phyloP scores from a whole-genome alignment of 2,113 vertebrate genomes.

The Chrysochloris asiatica region DNA sequence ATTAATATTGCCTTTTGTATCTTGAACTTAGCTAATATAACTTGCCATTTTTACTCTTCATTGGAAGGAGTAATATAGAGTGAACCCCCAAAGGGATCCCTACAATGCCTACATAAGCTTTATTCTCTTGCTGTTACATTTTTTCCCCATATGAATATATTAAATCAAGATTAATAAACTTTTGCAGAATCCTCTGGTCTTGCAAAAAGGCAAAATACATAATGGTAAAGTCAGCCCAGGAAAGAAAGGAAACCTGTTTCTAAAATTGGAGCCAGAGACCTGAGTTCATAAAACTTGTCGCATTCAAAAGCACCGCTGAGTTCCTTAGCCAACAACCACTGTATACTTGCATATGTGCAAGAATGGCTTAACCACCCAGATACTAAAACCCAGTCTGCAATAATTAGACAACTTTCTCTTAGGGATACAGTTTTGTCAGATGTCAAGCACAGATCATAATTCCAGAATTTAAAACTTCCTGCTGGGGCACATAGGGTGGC shows the following conservation, averaged over 20 bases:
- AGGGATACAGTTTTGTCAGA: not conserved
- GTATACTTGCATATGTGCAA: not conserved
- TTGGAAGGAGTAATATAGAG: slow-evolving; percentile 79
- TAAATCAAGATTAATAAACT: slow-evolving; percentile 79
- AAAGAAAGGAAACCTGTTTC: not conserved
- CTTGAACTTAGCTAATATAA: slow-evolving; percentile 79
- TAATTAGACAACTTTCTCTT: not conserved
- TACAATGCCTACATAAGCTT: slow-evolving; percentile 68
- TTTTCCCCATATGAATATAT: slow-evolving; percentile 71
- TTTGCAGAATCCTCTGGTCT: slow-evolving; percentile 58
- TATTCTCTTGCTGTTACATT: slow-evolving; percentile 65
- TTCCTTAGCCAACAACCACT: not conserved
- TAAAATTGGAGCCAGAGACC: slow-evolving; percentile 9
- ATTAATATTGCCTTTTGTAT: slow-evolving; percentile 81
- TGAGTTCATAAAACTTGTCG: not conserved
- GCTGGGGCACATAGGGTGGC: not conserved
- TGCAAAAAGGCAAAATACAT: slow-evolving; percentile 61
- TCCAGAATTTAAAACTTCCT: slow-evolving; percentile 16
- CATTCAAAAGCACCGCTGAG: not conserved
- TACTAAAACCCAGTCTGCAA: not conserved
- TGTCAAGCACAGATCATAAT: not conserved
- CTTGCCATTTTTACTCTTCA: slow-evolving; percentile 80
- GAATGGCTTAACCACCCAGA: not conserved
- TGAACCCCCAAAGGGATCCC: slow-evolving; percentile 79
- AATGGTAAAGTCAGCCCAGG: not conserved